phyloP scores from a whole-genome alignment of 92 coral and sea anemone species.

The Chrysogorgia sp. region DNA sequence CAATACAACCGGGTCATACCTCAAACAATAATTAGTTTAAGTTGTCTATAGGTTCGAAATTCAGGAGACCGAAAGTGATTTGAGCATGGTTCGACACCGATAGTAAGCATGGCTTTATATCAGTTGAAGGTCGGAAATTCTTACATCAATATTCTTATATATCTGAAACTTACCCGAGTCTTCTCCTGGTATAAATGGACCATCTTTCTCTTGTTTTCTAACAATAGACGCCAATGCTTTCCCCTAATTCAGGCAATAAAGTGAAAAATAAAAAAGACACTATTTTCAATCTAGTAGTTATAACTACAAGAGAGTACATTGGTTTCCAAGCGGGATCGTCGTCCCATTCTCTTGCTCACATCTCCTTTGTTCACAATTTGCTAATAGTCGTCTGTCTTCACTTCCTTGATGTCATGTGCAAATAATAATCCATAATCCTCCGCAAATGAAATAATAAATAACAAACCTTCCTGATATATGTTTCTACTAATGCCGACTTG shows the following conservation, averaged over 20 bases:
- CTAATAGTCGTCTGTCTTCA: too few species aligned
- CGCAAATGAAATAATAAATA: background rate
- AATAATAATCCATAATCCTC: too few species aligned
- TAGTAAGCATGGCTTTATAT: too few species aligned
- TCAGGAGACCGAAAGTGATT: too few species aligned
- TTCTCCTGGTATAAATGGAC: slow-evolving; percentile 31
- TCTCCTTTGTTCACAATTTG: too few species aligned
- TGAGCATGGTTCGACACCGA: too few species aligned
- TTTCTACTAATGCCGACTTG: slow-evolving; percentile 77
- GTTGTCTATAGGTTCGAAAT: too few species aligned
- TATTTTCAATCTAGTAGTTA: background rate
- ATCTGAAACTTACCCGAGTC: slow-evolving; percentile 41
- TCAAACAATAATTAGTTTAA: too few species aligned
- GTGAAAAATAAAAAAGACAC: background rate
- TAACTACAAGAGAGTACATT: background rate
- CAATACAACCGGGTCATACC: too few species aligned
- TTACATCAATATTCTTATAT: too few species aligned
- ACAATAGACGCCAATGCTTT: slow-evolving; percentile 41
- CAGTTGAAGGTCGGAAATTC: too few species aligned
- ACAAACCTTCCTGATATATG: slow-evolving; percentile 74
- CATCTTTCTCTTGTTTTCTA: slow-evolving; percentile 21
- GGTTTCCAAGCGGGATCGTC: background rate
- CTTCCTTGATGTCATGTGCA: background rate
- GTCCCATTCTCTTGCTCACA: too few species aligned
- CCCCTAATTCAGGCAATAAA: slow-evolving; percentile 3